phyloP scores from a whole-genome alignment of 2,797 vertebrate genomes.

The Nyctalus aviator region DNA sequence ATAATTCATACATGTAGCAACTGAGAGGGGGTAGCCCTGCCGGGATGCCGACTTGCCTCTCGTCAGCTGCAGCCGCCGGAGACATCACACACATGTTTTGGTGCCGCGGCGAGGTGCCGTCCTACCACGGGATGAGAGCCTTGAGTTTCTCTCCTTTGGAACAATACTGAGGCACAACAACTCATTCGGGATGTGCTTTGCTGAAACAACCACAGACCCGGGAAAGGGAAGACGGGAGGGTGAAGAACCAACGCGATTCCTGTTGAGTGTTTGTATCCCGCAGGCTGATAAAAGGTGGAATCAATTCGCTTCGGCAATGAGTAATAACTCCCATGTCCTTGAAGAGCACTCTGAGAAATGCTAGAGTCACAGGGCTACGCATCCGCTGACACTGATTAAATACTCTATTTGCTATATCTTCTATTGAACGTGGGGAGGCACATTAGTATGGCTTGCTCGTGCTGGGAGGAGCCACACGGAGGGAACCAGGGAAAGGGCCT shows the following conservation, averaged over 20 bases:
- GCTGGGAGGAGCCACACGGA: not conserved
- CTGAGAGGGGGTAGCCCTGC: conserved; percentile 40
- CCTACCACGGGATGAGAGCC: conserved; percentile 21
- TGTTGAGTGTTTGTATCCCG: conserved; percentile 77
- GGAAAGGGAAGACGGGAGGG: conserved; percentile 75
- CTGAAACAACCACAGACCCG: conserved; percentile 74
- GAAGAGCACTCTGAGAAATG: conserved; percentile 83
- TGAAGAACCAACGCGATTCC: conserved; percentile 76
- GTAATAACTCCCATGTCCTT: conserved; percentile 85
- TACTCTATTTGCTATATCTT: conserved; percentile 73
- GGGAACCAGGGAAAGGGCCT: not conserved
- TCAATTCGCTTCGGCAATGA: conserved; percentile 82
- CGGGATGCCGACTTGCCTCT: not conserved
- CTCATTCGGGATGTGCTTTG: conserved; percentile 74
- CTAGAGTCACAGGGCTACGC: conserved; percentile 72
- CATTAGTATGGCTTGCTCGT: not conserved
- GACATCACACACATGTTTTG: not conserved
- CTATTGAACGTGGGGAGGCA: conserved; percentile 59
- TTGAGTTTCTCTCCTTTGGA: conserved; percentile 17
- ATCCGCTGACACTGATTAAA: conserved; percentile 74
- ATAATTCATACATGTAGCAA: conserved; percentile 65
- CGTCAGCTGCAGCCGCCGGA: not conserved
- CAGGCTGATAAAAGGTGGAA: conserved; percentile 82
- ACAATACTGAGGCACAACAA: conserved; percentile 55
- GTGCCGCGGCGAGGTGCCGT: conserved; percentile 52